Conservation (phyloP, 2,113 vertebrate genomes). For the Hyperopisus bebe region DNA sequence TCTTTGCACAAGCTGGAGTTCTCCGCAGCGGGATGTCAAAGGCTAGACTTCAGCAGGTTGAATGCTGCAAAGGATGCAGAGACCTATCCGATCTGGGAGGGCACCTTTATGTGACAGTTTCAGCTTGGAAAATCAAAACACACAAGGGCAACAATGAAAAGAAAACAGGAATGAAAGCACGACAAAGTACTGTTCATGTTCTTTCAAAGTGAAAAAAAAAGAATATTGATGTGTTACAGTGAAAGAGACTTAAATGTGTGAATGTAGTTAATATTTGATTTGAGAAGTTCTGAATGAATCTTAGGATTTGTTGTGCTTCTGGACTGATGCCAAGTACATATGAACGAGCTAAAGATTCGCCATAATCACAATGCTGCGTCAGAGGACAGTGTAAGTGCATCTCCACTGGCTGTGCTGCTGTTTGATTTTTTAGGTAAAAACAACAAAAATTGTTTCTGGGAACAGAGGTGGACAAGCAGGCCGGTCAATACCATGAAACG, state of each 20-base stretch:
- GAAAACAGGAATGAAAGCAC: not conserved
- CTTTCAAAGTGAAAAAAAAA: not conserved
- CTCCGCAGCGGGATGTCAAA: not conserved
- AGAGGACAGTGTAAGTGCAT: not conserved
- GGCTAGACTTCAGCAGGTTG: not conserved
- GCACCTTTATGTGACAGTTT: not conserved
- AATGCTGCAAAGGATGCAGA: not conserved
- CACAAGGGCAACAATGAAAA: not conserved
- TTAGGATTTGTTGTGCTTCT: not conserved
- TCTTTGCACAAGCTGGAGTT: not conserved
- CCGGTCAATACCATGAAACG: not conserved
- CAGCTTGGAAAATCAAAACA: not conserved
- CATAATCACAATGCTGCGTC: not conserved
- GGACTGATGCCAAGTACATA: not conserved
- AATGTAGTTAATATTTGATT: slow-evolving; percentile 7
- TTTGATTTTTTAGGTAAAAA: not conserved
- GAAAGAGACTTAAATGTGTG: not conserved
- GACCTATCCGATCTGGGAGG: not conserved
- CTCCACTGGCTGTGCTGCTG: not conserved
- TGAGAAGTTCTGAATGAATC: not conserved
- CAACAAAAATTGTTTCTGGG: not conserved
- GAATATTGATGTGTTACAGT: not conserved
- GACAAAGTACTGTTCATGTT: not conserved
- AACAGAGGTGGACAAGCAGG: not conserved
- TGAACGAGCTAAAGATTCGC: not conserved